Evolutionary conservation across 2,797 vertebrate genomes (phyloP).

Genomic region (Rhinoraja longicauda): DNA sequence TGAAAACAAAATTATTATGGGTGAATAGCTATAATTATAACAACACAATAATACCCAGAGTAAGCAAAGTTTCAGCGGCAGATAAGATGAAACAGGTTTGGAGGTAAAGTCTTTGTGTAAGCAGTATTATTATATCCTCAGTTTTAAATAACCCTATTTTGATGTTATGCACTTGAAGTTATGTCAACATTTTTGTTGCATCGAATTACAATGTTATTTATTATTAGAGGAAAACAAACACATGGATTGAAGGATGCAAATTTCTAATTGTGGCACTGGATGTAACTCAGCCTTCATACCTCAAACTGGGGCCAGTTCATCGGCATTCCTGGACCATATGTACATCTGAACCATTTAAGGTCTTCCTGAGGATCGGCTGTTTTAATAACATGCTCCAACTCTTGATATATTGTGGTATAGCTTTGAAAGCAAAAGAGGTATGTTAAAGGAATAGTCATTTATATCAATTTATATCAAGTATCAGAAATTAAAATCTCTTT

Average conservation of each 20-base stretch:
- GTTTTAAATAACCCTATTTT: too few species aligned
- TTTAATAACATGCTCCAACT: slow-evolving; percentile 79
- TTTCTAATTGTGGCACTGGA: background rate
- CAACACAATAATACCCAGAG: background rate
- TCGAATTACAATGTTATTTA: background rate
- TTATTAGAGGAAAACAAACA: background rate
- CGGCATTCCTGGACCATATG: slow-evolving; percentile 88
- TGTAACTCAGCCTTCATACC: slow-evolving; percentile 56
- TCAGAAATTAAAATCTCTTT: background rate
- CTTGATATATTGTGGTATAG: slow-evolving; percentile 79
- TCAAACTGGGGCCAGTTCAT: slow-evolving; percentile 99
- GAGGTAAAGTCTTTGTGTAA: too few species aligned
- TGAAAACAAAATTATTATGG: background rate
- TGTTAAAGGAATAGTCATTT: slow-evolving; percentile 40
- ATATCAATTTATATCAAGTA: background rate
- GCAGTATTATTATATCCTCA: background rate
- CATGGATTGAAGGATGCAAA: background rate
- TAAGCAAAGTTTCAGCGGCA: too few species aligned
- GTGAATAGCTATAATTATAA: background rate
- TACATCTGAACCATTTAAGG: slow-evolving; percentile 85
- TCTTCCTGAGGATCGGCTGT: slow-evolving; percentile 81
- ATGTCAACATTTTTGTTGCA: background rate
- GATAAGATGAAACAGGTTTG: too few species aligned
- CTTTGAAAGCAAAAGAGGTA: slow-evolving; percentile 51
- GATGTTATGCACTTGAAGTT: too few species aligned